Percentiles rank a stretch among this genome's conserved stretches.
phyloP scores from a whole-genome alignment of 1,140 invertebrate genomes.

The Zaprionus lachaisei region DNA sequence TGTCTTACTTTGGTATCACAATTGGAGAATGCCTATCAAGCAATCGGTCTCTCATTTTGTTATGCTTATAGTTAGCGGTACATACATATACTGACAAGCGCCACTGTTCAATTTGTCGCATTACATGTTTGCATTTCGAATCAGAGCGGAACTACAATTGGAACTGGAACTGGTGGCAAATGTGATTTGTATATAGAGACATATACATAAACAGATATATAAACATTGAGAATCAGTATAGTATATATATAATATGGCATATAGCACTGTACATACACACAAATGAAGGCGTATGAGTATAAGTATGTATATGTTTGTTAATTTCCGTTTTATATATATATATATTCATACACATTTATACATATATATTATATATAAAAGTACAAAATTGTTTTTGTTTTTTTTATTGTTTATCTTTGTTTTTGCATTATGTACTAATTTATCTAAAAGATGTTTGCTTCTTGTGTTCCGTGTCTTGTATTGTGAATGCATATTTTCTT shows the following conservation, averaged over 20 bases:
- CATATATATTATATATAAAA: slow-evolving; percentile 64
- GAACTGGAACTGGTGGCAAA: slow-evolving; percentile 29
- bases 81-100: slow-evolving; percentile 29
- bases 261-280: slow-evolving; percentile 44
- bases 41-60: slow-evolving; percentile 30
- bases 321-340: slow-evolving; percentile 26
- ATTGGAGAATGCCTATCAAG: slow-evolving; percentile 65
- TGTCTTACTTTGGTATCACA: slow-evolving; percentile 70
- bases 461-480: slow-evolving; percentile 42
- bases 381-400: slow-evolving; percentile 61
- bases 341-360: slow-evolving; percentile 48
- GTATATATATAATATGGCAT: slow-evolving; percentile 28
- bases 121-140: not conserved
- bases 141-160: slow-evolving; percentile 15
- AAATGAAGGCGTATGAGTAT: slow-evolving; percentile 35
- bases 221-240: slow-evolving; percentile 55
- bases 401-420: slow-evolving; percentile 13
- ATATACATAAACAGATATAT: slow-evolving; percentile 32
- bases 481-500: slow-evolving; percentile 42
- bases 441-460: slow-evolving; percentile 46
- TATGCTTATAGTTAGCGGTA: slow-evolving; percentile 35
- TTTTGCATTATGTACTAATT: slow-evolving; percentile 40
- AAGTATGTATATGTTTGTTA: slow-evolving; percentile 28
- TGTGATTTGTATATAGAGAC: slow-evolving; percentile 17
- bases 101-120: not conserved